These are phyloP conservation scores for Chorisops tibialis DNA, from an alignment of 2,888 invertebrate species.

Conservation along the genomic window DNA sequence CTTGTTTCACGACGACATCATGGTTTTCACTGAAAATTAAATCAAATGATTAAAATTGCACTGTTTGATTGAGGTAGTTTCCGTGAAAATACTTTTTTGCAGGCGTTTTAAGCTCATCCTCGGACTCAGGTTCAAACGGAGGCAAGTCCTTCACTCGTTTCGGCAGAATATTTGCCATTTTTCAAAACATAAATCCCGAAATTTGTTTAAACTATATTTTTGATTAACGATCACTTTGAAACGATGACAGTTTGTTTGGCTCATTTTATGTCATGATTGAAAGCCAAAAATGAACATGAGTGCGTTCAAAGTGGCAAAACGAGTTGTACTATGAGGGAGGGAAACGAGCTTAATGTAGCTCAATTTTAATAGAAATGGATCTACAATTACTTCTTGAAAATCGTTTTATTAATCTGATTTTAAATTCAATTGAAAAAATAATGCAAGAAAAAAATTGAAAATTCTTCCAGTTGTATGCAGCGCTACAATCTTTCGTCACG, in stretches of 20 bases:
- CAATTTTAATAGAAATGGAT: too few species aligned
- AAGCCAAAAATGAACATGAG: too few species aligned
- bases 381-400: too few species aligned
- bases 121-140: constrained; percentile 45
- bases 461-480: background rate
- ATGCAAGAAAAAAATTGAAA: too few species aligned
- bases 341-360: too few species aligned
- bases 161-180: constrained; percentile 2
- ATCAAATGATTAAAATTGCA: background rate
- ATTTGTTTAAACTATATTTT: background rate
- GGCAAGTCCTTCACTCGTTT: constrained; percentile 47
- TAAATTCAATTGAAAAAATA: too few species aligned
- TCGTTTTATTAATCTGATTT: too few species aligned
- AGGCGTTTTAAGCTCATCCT: constrained; percentile 44
- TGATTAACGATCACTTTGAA: constrained; percentile 11
- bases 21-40: background rate
- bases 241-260: constrained; percentile 11
- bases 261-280: too few species aligned
- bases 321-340: too few species aligned
- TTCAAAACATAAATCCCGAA: background rate
- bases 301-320: too few species aligned
- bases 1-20: background rate
- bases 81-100: constrained; percentile 32
- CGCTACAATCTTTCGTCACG: background rate
- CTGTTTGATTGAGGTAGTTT: background rate